Evolutionary conservation across 2,888 invertebrate genomes (phyloP).

Genomic region (Mythimna albipuncta): DNA sequence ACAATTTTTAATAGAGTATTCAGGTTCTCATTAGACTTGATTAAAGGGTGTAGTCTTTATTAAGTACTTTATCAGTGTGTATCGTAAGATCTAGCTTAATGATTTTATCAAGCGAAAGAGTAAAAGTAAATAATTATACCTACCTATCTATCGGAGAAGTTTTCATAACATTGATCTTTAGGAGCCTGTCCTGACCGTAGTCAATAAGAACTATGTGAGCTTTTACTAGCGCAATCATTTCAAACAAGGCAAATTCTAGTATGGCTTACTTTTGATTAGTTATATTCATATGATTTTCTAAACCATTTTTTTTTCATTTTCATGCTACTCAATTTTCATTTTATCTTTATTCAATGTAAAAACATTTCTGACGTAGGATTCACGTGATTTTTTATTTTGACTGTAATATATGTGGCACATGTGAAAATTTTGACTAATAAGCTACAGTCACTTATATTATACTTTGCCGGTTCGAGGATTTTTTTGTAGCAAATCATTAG

Average conservation of each 20-base stretch:
- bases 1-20: conserved; percentile 41
- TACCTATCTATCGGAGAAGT: conserved; percentile 1
- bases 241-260: not conserved
- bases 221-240: conserved; percentile 8
- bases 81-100: conserved; percentile 10
- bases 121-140: not conserved
- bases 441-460: conserved; percentile 38
- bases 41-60: conserved; percentile 21
- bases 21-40: conserved; percentile 23
- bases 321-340: not conserved
- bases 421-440: conserved; percentile 43
- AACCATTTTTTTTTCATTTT: not conserved
- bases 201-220: conserved; percentile 1
- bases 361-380: not conserved
- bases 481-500: not conserved
- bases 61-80: not conserved
- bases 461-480: conserved; percentile 18
- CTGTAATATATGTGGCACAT: conserved; percentile 4
- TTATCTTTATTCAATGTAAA: not conserved
- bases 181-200: conserved; percentile 1
- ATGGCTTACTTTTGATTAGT: no score
- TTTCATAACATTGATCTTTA: conserved; percentile 25
- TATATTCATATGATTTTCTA: not conserved
- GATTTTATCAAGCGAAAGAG: conserved; percentile 27
- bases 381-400: conserved; percentile 31